Evolutionary conservation across 2,797 vertebrate species (phyloP).

Genomic region (Rhinogobio ventralis): DNA sequence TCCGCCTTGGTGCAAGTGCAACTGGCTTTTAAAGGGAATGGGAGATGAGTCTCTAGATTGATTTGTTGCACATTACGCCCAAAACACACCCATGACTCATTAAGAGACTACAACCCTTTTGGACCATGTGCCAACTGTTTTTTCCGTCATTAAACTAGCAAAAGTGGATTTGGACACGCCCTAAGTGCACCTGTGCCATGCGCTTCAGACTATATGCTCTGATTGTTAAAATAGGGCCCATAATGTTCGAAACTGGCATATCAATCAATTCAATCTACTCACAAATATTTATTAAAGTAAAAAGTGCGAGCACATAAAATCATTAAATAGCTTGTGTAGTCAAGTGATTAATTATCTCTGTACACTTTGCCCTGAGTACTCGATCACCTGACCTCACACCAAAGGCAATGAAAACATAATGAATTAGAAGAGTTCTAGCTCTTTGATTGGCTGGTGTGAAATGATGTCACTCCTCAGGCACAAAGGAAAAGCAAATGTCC

Average conservation of each 20-base stretch:
- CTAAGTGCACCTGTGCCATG: no score
- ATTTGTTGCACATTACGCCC: no score
- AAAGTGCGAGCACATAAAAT: not conserved
- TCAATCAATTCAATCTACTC: not conserved
- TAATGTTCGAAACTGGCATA: not conserved
- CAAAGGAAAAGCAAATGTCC: constrained; percentile 59
- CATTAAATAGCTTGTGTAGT: not conserved
- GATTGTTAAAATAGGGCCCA: no score
- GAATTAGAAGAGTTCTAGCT: not conserved
- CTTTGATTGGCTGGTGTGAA: not conserved
- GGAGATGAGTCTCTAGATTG: no score
- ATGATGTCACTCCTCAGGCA: not conserved
- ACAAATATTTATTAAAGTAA: not conserved
- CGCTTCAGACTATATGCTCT: no score
- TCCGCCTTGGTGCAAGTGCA: no score
- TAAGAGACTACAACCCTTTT: no score
- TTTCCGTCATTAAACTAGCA: no score
- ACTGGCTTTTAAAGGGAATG: no score
- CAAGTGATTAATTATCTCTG: constrained; percentile 11
- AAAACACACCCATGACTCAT: no score
- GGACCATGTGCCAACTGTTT: no score
- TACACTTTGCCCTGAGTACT: not conserved
- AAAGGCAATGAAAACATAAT: constrained; percentile 17
- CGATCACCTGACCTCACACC: not conserved
- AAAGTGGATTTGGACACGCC: no score